Base-by-base conservation (phyloP, 2,888 invertebrate genomes). In the Cephonodes hylas region DNA sequence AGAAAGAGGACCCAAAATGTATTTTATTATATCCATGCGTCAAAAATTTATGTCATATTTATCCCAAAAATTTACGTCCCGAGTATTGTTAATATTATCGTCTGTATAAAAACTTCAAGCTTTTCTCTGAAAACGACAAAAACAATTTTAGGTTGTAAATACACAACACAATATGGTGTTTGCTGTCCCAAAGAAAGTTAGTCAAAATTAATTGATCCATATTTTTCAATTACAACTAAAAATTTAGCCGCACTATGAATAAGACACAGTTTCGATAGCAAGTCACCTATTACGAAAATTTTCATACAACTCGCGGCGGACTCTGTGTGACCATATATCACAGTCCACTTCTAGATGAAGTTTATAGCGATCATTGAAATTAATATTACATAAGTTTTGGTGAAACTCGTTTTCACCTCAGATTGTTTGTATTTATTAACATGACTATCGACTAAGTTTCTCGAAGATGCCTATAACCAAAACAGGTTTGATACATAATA, bases 281-380 rank as follows among this genome's bases (percentile, higher is more conserved):
- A 83, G 79, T 80, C 77, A 74, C 71, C 74, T 84, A 84, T 90
- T 89, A 89, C 89, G 89, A 89, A 88, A 89, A 85, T 81, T 77
- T 78, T 72, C 83, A 81, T 81, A 83, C 75, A 81, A 81, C 79
- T 76, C 79, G 68, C 34, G 53, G 78, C 83, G 76, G 83, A 85
- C 74, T 80, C 79, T 80, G 85, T 80, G 71, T 86, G 79, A 83
- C 81, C 86, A 84, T 74, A 69, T 65, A 15, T 60, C 38, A 60
- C 34, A 34, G 25, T 27, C 48, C 25, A 7, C 48, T 25, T n/a
- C 27, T 48, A 25, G 48, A 48, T 48, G 48, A 15, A 27, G n/a
- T n/a, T n/a, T n/a, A 48, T 25, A 27, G 8, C 2, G 18, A 27
- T 10, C 8, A 31, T 18, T n/a, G n/a, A 18, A 13, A 22, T 10